phyloP scores from a whole-genome alignment of 2,888 invertebrate species.

The Macrostomum cliftonense region DNA sequence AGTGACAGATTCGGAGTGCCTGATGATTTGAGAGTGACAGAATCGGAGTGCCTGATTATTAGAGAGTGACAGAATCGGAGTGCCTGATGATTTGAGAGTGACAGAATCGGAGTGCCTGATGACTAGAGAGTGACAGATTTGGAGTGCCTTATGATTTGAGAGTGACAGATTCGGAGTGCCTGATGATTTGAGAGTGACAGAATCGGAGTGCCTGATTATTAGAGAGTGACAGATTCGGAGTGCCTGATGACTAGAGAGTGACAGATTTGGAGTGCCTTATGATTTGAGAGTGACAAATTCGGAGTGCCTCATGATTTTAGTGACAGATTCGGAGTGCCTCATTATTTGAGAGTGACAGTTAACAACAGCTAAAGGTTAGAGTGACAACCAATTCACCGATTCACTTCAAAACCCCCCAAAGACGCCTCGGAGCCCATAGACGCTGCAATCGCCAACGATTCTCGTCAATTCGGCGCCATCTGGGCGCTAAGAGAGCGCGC shows the following conservation, averaged over 20 bases:
- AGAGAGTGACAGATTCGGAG: constrained; percentile 67
- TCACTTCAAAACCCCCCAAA: no score
- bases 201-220: constrained; percentile 59
- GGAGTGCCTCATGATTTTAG: constrained; percentile 64
- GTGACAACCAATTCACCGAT: no score
- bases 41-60: constrained; percentile 61
- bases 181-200: constrained; percentile 73
- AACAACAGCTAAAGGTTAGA: constrained; percentile 46
- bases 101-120: constrained; percentile 66
- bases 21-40: constrained; percentile 73
- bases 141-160: no score
- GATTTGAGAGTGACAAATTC: constrained; percentile 66
- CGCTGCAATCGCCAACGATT: no score
- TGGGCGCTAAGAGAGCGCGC: constrained; percentile 74
- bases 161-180: constrained; percentile 65
- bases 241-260: constrained; percentile 63
- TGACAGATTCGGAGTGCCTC: constrained; percentile 66
- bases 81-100: constrained; percentile 61
- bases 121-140: no score
- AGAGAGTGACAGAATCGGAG: no score
- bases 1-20: constrained; percentile 65
- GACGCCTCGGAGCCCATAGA: no score
- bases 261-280: no score
- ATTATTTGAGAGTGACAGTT: constrained; percentile 62
- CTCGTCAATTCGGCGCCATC: constrained; percentile 28